These are phyloP conservation scores for Apeira syringaria DNA, from an alignment of 2,888 invertebrate species.

Conservation along the genomic window DNA sequence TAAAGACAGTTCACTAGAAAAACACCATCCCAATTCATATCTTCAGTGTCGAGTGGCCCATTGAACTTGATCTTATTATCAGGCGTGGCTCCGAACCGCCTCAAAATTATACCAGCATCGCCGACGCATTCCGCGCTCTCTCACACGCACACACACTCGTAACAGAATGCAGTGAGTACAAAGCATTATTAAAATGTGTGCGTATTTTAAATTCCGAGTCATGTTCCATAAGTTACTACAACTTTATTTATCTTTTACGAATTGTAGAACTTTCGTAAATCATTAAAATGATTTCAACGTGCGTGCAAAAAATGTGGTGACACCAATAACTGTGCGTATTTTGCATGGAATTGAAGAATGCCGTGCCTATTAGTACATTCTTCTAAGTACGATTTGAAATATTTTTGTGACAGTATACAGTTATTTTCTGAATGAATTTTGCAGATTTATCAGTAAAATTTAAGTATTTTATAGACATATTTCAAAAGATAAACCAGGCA, in stretches of 20 bases:
- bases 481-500: too few relatives aligned
- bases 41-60: slow-evolving; percentile 56
- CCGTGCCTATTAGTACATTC: too few relatives aligned
- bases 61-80: slow-evolving; percentile 82
- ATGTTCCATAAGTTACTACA: background rate
- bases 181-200: slow-evolving; percentile 11
- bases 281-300: slow-evolving; percentile 36
- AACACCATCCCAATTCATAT: slow-evolving; percentile 44
- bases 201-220: slow-evolving; percentile 4
- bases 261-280: slow-evolving; percentile 4
- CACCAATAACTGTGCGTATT: too few relatives aligned
- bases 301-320: slow-evolving; percentile 24
- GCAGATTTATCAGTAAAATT: too few relatives aligned
- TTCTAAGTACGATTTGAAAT: too few relatives aligned
- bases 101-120: slow-evolving; percentile 68
- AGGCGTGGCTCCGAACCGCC: slow-evolving; percentile 54
- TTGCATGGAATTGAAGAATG: too few relatives aligned
- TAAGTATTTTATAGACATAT: too few relatives aligned
- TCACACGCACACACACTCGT: slow-evolving; percentile 47
- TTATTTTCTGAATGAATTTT: too few relatives aligned
- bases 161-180: slow-evolving; percentile 20
- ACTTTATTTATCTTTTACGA: background rate
- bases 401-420: too few relatives aligned
- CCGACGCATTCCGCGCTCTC: slow-evolving; percentile 66
- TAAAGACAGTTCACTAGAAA: too few relatives aligned